These are phyloP conservation scores for Nemopilema nomurai DNA, from an alignment of 30 jellyfish, hydroid and myxozoan genomes.

Conservation along the genomic window DNA sequence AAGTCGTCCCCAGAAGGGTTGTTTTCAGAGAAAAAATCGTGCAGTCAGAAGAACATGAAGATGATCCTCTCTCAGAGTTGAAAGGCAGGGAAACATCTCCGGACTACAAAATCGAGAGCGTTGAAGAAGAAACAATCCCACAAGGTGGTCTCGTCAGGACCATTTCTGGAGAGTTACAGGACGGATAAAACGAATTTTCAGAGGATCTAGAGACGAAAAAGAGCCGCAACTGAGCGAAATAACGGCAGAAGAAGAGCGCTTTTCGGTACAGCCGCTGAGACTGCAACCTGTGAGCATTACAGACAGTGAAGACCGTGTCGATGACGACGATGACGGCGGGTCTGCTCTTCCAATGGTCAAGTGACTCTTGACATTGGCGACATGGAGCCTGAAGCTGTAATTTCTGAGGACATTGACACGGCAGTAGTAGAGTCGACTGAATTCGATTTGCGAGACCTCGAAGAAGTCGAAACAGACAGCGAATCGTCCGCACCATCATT, in stretches of 20 bases:
- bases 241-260: not conserved
- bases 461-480: not conserved
- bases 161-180: conserved; percentile 1
- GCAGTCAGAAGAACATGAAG: not conserved
- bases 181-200: not conserved
- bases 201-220: not conserved
- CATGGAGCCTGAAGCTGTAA: conserved; percentile 8
- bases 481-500: not conserved
- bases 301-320: not conserved
- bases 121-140: conserved; percentile 12
- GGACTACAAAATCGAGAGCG: not conserved
- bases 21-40: conserved; percentile 9
- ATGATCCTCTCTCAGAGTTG: not conserved
- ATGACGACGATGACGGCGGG: not conserved
- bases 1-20: conserved; percentile 4
- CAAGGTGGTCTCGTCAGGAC: not conserved
- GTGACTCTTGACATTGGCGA: not conserved
- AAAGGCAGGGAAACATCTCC: not conserved
- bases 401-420: conserved; percentile 9
- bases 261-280: not conserved
- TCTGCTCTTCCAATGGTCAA: not conserved
- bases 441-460: not conserved
- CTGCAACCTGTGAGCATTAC: not conserved
- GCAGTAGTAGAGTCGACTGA: conserved; percentile 13
- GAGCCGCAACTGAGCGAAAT: not conserved